Percentiles rank a stretch among this genome's conserved stretches.
phyloP scores from a whole-genome alignment of 2,113 vertebrate species.

The Podilymbus podiceps region DNA sequence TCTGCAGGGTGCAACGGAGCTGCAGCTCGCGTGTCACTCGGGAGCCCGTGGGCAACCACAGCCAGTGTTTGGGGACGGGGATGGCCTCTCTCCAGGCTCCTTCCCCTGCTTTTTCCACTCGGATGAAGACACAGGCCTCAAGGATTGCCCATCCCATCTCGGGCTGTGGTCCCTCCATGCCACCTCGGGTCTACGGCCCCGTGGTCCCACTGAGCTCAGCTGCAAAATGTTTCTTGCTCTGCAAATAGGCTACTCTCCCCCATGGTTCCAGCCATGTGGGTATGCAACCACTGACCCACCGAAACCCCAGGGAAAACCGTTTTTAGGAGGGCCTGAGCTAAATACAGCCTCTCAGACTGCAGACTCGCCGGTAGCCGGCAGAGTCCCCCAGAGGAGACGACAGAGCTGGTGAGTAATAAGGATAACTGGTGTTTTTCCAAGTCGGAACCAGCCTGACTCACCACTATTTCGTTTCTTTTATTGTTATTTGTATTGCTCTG shows the following conservation, averaged over 20 bases:
- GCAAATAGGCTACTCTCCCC: not conserved
- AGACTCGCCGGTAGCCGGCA: not conserved
- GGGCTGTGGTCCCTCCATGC: not conserved
- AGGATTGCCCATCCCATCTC: not conserved
- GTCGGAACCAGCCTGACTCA: constrained; percentile 38
- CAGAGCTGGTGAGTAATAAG: constrained; percentile 22
- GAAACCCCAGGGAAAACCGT: not conserved
- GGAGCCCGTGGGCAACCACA: not conserved
- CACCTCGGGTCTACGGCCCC: fast-evolving
- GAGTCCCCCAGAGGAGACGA: not conserved
- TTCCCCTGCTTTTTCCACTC: not conserved
- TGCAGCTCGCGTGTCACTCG: fast-evolving
- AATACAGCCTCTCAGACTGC: not conserved
- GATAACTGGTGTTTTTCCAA: constrained; percentile 25
- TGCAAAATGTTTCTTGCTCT: not conserved
- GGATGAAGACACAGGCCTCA: not conserved
- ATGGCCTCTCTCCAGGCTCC: not conserved
- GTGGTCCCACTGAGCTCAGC: not conserved
- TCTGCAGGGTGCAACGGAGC: fast-evolving
- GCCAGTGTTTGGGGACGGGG: not conserved
- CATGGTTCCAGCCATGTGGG: not conserved
- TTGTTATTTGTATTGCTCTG: constrained; percentile 41
- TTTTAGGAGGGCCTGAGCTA: not conserved
- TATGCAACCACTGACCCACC: not conserved
- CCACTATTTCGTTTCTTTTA: constrained; percentile 35